Evolutionary conservation across 2,888 invertebrate species (phyloP).

Genomic region (Diarsia rubi): DNA sequence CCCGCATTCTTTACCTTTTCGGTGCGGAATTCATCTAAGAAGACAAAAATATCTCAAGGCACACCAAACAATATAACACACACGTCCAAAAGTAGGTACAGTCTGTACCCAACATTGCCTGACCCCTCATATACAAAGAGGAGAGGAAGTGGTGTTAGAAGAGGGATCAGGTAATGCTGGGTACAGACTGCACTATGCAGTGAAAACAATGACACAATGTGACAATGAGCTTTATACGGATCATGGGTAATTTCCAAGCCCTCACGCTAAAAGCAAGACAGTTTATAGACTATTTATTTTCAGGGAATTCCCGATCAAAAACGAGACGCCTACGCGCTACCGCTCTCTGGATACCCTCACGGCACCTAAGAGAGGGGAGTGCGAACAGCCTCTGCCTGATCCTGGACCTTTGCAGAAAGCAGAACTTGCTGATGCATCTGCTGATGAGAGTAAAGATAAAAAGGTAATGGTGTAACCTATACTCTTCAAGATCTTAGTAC

Average conservation of each 20-base stretch:
- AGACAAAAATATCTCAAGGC: no score
- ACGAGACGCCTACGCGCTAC: slow-evolving; percentile 84
- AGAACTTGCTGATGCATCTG: slow-evolving; percentile 63
- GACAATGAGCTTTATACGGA: neutral
- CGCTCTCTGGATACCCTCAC: slow-evolving; percentile 87
- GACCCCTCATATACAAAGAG: no score
- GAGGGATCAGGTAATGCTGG: no score
- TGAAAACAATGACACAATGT: no score
- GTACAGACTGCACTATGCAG: neutral
- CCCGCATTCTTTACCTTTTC: no score
- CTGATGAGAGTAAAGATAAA: slow-evolving; percentile 65
- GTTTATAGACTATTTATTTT: slow-evolving; percentile 26
- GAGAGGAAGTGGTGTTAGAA: no score
- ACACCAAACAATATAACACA: no score
- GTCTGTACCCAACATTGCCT: no score
- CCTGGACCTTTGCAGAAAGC: slow-evolving; percentile 76
- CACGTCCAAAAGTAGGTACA: no score
- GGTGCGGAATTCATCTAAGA: no score
- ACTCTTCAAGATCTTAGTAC: neutral
- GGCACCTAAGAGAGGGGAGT: slow-evolving; percentile 63
- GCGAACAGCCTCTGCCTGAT: slow-evolving; percentile 74
- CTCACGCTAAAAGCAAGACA: neutral
- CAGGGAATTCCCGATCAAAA: slow-evolving; percentile 73
- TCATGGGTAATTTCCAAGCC: neutral
- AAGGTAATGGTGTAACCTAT: slow-evolving; percentile 43